Base-by-base conservation (phyloP, 2,113 vertebrate genomes). In the Machaerirhynchus nigripectus region DNA sequence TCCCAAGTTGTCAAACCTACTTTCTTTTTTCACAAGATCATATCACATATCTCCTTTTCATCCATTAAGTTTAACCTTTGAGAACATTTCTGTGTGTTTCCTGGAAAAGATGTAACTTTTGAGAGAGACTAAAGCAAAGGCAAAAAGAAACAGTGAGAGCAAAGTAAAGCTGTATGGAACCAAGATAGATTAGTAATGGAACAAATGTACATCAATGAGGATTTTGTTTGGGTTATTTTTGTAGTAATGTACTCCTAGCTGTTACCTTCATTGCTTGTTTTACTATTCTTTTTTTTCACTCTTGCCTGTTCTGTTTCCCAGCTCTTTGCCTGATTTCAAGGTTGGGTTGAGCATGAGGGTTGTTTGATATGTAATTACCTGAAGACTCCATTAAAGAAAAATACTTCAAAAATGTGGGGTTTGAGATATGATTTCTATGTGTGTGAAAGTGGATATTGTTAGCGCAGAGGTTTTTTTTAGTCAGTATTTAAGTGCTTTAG, bases 321-420 rank as follows among this genome's bases (percentile, higher is more conserved):
- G 4, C 27, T 20, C 31, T 53, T 10, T 27, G 13, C 9, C 42
- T 46, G 18, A 61, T 56, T 87, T 42, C 33, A 44, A 16, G 49
- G 9, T 18, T 63, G n/a, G 2, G n/a, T 64, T 71, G 35, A 67
- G 8, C 30, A 5, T 30, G 26, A 57, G 7, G 3, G 7, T 35
- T 83, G 39, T 30, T 78, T 49, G 15, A 47, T 37, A 12, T 0
- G 1, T 11, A 73, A 4, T 33, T 78, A 31, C 28, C 15, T 30
- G 21, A 71, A 46, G 15, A 44, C 15, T 52, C 4, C 24, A 8
- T 47, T 21, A 31, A 69, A 46, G 11, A 74, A 22, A 23, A 59
- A 8, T 4, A 10, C 1, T 61, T 64, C 0, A 57, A 7, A 87
- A 40, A 27, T 10, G 13, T 11, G 5, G 2, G 10, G 3, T 31